These are phyloP conservation scores for Bombus terrestris DNA, from an alignment of 1,140 invertebrate genomes.

Conservation along the genomic window DNA sequence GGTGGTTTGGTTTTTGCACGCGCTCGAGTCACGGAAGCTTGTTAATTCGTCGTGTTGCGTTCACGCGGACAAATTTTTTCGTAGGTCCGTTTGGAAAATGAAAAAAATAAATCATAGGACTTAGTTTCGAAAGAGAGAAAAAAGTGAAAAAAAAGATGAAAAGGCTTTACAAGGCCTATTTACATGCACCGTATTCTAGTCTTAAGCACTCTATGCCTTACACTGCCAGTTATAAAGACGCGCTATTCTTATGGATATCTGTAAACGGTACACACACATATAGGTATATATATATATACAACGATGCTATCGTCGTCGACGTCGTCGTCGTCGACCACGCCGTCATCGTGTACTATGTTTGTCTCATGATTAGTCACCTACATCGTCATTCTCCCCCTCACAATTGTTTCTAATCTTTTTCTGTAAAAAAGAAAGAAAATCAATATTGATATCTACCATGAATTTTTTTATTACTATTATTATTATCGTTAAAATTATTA, in stretches of 20 bases:
- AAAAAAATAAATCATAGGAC: constrained; percentile 49
- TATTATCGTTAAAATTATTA: not conserved
- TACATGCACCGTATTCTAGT: constrained; percentile 70
- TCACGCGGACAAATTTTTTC: constrained; percentile 47
- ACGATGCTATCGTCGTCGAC: constrained; percentile 26
- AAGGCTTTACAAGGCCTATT: constrained; percentile 66
- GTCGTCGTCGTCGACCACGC: constrained; percentile 20
- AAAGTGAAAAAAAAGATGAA: constrained; percentile 17
- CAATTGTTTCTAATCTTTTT: not conserved
- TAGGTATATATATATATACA: not conserved
- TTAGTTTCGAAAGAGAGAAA: constrained; percentile 45
- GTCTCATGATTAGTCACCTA: not conserved
- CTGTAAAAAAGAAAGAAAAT: not conserved
- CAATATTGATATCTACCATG: not conserved
- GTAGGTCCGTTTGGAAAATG: constrained; percentile 47
- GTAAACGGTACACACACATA: constrained; percentile 49
- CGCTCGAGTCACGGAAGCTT: constrained; percentile 15
- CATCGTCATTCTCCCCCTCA: not conserved
- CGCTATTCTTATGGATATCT: constrained; percentile 63
- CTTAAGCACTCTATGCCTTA: constrained; percentile 71
- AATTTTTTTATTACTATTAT: not conserved
- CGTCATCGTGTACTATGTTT: constrained; percentile 12
- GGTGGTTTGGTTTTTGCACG: not conserved
- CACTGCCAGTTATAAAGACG: constrained; percentile 71
- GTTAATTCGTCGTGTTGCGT: constrained; percentile 18